phyloP scores from a whole-genome alignment of 2,113 vertebrate genomes.

The Chionomys nivalis region DNA sequence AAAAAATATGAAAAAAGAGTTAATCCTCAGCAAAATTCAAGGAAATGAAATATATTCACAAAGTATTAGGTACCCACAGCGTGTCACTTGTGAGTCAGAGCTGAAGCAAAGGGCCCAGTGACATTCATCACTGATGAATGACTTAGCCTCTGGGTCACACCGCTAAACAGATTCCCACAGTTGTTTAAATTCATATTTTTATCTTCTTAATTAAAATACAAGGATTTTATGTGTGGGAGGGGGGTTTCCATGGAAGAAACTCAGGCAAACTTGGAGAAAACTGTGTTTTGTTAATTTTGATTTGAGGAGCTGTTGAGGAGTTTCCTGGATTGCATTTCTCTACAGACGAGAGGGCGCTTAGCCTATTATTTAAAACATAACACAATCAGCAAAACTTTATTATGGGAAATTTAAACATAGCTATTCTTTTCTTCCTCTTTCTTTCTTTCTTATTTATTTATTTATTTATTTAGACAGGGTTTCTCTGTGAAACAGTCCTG shows the following conservation, averaged over 20 bases:
- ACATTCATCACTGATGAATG: neutral
- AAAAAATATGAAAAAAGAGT: too few relatives aligned
- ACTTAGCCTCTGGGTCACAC: neutral
- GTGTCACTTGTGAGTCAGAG: neutral
- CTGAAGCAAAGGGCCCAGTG: neutral
- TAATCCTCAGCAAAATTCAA: neutral
- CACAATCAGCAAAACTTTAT: neutral
- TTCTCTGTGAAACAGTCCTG: too few relatives aligned
- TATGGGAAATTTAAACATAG: neutral
- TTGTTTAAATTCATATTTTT: constrained; percentile 25
- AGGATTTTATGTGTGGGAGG: neutral
- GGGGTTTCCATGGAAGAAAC: neutral
- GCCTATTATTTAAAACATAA: constrained; percentile 5
- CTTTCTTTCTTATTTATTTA: too few relatives aligned
- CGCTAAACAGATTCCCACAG: neutral
- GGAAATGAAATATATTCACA: neutral
- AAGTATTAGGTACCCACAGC: neutral
- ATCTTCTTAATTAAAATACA: constrained; percentile 11
- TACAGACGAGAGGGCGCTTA: neutral
- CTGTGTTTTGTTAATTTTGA: constrained; percentile 25
- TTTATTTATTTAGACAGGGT: too few relatives aligned
- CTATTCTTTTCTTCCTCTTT: neutral
- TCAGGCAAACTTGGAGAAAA: neutral
- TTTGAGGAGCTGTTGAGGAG: constrained; percentile 25
- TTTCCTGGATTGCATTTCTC: neutral